These are phyloP conservation scores for Syngnathoides biaculeatus DNA, from an alignment of 2,113 vertebrate genomes.

Conservation along the genomic window DNA sequence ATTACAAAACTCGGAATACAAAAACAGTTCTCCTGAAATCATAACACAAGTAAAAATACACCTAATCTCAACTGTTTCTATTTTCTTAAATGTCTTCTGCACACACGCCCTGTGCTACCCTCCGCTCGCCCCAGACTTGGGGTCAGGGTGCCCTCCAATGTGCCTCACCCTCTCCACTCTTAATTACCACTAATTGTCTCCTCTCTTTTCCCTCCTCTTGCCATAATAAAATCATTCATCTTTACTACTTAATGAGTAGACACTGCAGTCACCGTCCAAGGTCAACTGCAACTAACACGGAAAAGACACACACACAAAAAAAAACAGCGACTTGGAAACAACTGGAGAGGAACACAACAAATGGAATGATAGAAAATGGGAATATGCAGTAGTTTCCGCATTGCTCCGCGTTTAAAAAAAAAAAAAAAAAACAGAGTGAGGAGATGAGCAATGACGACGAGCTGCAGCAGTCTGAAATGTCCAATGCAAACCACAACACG, in stretches of 20 bases:
- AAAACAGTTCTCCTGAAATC: background rate
- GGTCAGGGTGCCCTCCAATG: constrained; percentile 67
- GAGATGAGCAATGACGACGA: constrained; percentile 44
- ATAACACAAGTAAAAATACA: background rate
- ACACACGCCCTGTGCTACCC: constrained; percentile 12
- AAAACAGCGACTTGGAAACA: constrained; percentile 41
- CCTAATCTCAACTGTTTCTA: constrained; percentile 1
- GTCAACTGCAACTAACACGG: constrained; percentile 57
- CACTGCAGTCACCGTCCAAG: constrained; percentile 68
- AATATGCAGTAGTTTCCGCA: constrained; percentile 37
- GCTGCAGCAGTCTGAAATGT: constrained; percentile 39
- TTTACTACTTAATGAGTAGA: constrained; percentile 76
- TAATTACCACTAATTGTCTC: constrained; percentile 77
- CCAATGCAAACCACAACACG: constrained; percentile 54
- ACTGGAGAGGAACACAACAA: constrained; percentile 17
- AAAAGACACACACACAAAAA: constrained; percentile 32
- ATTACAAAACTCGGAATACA: background rate
- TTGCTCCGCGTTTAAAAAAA: constrained; percentile 41
- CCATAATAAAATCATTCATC: constrained; percentile 77
- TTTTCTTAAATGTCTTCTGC: constrained; percentile 24
- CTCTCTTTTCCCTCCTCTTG: constrained; percentile 48
- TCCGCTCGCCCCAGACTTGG: constrained; percentile 44
- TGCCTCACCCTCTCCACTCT: constrained; percentile 58
- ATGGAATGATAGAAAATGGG: constrained; percentile 16
- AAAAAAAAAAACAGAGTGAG: constrained; percentile 7